phyloP scores from a whole-genome alignment of 2,888 invertebrate species.

The Acanthosepion pharaonis region DNA sequence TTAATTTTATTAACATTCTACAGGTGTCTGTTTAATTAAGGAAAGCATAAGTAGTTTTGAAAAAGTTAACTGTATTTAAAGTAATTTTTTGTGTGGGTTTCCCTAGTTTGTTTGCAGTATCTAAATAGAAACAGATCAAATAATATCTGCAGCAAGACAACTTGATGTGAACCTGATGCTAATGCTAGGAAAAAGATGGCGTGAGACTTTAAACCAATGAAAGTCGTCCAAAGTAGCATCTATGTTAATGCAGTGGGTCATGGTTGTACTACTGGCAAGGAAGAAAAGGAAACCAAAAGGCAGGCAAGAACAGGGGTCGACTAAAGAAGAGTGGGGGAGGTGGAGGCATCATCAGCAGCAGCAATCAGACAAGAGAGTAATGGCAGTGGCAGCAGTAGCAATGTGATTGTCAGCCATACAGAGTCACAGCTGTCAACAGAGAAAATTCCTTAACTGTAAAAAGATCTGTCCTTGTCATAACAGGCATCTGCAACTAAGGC shows the following conservation, averaged over 20 bases:
- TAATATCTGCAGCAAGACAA: constrained; percentile 22
- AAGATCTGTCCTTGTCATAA: background rate
- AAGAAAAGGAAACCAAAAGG: constrained; percentile 35
- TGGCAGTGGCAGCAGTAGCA: background rate
- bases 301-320: background rate
- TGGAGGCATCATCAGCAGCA: background rate
- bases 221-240: constrained; percentile 42
- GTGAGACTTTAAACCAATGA: constrained; percentile 47
- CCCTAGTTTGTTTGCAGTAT: constrained; percentile 18
- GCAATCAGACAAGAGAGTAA: background rate
- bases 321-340: background rate
- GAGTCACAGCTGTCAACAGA: background rate
- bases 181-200: constrained; percentile 44
- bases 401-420: background rate
- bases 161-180: constrained; percentile 41
- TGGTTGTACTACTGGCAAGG: constrained; percentile 36
- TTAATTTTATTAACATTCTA: background rate
- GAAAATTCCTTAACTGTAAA: background rate
- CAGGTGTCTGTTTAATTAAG: background rate
- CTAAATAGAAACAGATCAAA: background rate
- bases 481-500: background rate
- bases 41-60: background rate
- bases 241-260: constrained; percentile 44
- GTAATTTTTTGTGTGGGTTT: background rate
- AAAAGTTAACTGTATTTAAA: background rate